Evolutionary conservation across 2,888 invertebrate genomes (phyloP).

Genomic region (Digitonthophagus gazella): DNA sequence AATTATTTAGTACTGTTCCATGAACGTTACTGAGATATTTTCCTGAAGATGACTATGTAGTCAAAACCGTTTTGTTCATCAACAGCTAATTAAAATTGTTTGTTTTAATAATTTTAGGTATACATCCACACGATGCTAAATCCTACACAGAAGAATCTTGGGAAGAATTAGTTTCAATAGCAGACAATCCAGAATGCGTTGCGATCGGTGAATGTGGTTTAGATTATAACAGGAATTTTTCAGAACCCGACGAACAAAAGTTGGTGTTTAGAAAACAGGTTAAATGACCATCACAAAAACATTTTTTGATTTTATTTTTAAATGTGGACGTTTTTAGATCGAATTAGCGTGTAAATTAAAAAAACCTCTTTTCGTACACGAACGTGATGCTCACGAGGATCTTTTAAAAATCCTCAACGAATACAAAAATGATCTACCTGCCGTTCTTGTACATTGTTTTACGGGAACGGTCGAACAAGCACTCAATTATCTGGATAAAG

Average conservation of each 20-base stretch:
- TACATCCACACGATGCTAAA: constrained; percentile 93
- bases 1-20: too few relatives aligned
- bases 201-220: constrained; percentile 93
- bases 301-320: constrained; percentile 15
- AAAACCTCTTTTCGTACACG: constrained; percentile 88
- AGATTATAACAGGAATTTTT: constrained; percentile 92
- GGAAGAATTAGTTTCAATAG: constrained; percentile 74
- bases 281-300: constrained; percentile 27
- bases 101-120: constrained; percentile 55
- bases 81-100: too few relatives aligned
- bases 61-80: too few relatives aligned
- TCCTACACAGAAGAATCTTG: constrained; percentile 76
- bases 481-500: constrained; percentile 75
- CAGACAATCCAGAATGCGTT: constrained; percentile 83
- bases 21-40: too few relatives aligned
- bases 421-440: constrained; percentile 61
- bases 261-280: constrained; percentile 86
- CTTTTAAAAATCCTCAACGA: constrained; percentile 69
- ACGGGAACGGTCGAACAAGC: constrained; percentile 87
- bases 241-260: constrained; percentile 82
- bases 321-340: constrained; percentile 53
- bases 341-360: constrained; percentile 81
- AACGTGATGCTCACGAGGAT: constrained; percentile 87
- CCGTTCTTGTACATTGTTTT: constrained; percentile 87
- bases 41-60: too few relatives aligned